These are phyloP conservation scores for Lordiphosa collinella DNA, from an alignment of 1,140 invertebrate genomes.

Conservation along the genomic window DNA sequence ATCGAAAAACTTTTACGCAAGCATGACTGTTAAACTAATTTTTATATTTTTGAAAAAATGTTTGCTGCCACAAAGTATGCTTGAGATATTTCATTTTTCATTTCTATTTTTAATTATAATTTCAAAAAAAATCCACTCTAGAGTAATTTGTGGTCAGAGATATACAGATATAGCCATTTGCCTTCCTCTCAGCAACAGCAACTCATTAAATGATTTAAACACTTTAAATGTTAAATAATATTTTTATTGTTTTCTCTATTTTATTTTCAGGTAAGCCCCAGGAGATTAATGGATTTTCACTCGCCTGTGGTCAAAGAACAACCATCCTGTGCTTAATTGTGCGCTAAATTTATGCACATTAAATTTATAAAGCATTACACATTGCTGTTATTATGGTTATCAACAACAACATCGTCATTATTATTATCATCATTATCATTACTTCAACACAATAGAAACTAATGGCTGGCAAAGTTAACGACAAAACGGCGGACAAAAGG, in stretches of 20 bases:
- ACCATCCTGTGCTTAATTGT: constrained; percentile 48
- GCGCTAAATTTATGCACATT: constrained; percentile 56
- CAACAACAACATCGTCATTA: constrained; percentile 40
- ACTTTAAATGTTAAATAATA: too few species aligned
- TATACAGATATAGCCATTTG: too few species aligned
- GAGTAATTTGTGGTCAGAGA: too few species aligned
- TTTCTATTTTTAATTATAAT: too few species aligned
- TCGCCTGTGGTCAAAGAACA: constrained; percentile 8
- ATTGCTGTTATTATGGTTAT: constrained; percentile 44
- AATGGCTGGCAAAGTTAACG: constrained; percentile 40
- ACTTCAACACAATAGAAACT: constrained; percentile 23
- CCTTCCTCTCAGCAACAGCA: too few species aligned
- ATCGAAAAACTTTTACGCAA: too few species aligned
- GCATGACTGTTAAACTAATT: too few species aligned
- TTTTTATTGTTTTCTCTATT: neutral
- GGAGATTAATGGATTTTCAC: neutral
- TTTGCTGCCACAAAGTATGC: too few species aligned
- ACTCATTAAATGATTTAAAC: too few species aligned
- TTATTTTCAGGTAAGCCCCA: constrained; percentile 44
- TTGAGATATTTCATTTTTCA: too few species aligned
- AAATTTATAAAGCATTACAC: constrained; percentile 58
- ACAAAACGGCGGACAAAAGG: constrained; percentile 39
- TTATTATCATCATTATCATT: constrained; percentile 47
- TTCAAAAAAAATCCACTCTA: too few species aligned
- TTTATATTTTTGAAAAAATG: too few species aligned